Base-by-base conservation (phyloP, 2,888 invertebrate species). In the Drosophila paranaensis region DNA sequence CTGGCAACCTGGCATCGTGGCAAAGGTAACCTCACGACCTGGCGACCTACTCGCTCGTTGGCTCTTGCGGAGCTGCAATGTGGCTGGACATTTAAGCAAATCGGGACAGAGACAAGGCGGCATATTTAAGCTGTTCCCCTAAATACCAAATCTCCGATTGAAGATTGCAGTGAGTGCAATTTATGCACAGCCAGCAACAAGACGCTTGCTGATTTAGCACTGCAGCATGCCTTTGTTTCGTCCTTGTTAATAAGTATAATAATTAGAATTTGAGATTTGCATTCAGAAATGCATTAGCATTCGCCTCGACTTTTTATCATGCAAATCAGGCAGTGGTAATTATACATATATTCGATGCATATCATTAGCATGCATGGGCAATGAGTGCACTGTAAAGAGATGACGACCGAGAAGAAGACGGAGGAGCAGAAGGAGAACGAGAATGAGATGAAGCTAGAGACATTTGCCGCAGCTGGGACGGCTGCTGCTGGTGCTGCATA, bases 361-460 rank as follows among this genome's bases (percentile, higher is more conserved):
- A 60, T 72, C 74, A 84, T 84, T 81, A 81, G 81, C 69, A 81
- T 84, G 79, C 75, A 81, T 77, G 71, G 74, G n/a, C 48, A 82
- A 77, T 71, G 81, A 74, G 77, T 60, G 67, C 70, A 57, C 81
- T 80, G 63, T 37, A 56, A 53, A 40, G 61, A 42, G 60, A 56
- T 37, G 55, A 46, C 58, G 11, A 50, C 6, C 4, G 13, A 14
- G 25, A 25, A 20, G 20, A 2, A 20, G 20, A 20, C 20, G 20
- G 20, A 20, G 20, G 2, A 6, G 11, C 6, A 46, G 20, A 20
- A 6, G 11, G 6, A 46, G 10, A 42, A 5, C 5, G 20, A 20
- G 25, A 8, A 11, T 6, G 14, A 48, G 40, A 40, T 20, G 48
- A 48, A 53, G 50, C 53, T 53, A 10, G 42, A 40, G 53, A 33